Evolutionary conservation across 2,797 vertebrate species (phyloP).

Genomic region (Anableps anableps): DNA sequence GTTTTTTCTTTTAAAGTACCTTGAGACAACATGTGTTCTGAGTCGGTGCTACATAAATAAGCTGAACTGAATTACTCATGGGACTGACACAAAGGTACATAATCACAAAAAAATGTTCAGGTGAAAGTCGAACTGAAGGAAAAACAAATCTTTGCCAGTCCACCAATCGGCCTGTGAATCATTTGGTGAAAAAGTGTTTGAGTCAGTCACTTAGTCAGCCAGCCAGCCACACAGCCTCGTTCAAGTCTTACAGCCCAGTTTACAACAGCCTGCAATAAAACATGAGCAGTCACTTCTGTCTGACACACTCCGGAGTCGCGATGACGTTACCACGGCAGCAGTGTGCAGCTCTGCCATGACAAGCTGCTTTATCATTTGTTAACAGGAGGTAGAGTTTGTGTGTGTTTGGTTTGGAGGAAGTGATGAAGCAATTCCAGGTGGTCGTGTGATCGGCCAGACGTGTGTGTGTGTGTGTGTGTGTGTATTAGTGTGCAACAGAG

Average conservation of each 20-base stretch:
- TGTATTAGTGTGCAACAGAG: constrained; percentile 19
- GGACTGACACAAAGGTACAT: not conserved
- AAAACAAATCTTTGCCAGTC: not conserved
- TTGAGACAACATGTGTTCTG: not conserved
- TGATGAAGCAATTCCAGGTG: constrained; percentile 36
- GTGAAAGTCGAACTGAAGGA: not conserved
- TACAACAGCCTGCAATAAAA: constrained; percentile 66
- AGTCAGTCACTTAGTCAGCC: constrained; percentile 34
- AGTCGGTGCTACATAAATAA: not conserved
- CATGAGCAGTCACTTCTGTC: constrained; percentile 70
- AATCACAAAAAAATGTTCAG: not conserved
- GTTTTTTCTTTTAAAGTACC: not conserved
- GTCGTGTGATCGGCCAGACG: constrained; percentile 3
- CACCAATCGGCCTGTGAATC: not conserved
- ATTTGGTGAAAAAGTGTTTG: not conserved
- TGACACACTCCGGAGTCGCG: constrained; percentile 71
- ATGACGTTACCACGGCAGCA: constrained; percentile 48
- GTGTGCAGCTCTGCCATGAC: constrained; percentile 52
- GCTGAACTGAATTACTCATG: not conserved
- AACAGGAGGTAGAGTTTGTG: constrained; percentile 73
- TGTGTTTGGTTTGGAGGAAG: constrained; percentile 23
- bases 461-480: constrained; percentile 23
- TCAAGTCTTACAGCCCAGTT: constrained; percentile 53
- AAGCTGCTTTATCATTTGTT: constrained; percentile 78
- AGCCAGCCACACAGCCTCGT: constrained; percentile 34